A percentile compares a stretch with the other conserved stretches of the same genome.
These are phyloP conservation scores for Podiceps cristatus DNA, from an alignment of 2,113 vertebrate genomes.

Conservation along the genomic window DNA sequence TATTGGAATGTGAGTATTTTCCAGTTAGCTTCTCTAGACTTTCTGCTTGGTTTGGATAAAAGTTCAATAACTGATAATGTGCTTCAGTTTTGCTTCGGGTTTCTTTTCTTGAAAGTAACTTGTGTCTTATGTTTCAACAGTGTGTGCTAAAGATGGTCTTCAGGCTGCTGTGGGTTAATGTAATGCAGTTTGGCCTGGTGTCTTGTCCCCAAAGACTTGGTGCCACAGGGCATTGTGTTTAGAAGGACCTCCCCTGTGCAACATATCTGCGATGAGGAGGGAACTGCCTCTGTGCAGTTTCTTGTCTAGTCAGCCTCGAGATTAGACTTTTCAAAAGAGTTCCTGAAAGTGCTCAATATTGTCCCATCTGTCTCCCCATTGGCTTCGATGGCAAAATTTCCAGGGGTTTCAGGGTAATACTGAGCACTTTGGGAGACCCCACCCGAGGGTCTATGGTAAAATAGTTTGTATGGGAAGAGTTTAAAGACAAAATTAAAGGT, in stretches of 20 bases:
- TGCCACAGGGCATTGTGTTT: neutral
- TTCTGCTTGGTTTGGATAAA: neutral
- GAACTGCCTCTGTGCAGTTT: neutral
- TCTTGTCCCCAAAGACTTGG: neutral
- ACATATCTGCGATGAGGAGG: neutral
- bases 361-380: neutral
- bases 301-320: neutral
- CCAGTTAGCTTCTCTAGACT: neutral
- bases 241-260: neutral
- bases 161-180: neutral
- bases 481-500: neutral
- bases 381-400: neutral
- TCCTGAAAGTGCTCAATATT: neutral
- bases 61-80: neutral
- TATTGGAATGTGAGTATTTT: constrained; percentile 95
- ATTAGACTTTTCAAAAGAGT: neutral
- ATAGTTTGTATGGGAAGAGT: neutral
- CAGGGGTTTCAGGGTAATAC: neutral
- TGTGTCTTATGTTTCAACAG: neutral
- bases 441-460: neutral
- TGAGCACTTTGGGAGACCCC: neutral
- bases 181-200: neutral
- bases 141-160: neutral
- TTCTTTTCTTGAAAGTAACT: constrained; percentile 1
- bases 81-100: neutral